phyloP scores from a whole-genome alignment of 1,140 invertebrate genomes.

The Bombyx mori region DNA sequence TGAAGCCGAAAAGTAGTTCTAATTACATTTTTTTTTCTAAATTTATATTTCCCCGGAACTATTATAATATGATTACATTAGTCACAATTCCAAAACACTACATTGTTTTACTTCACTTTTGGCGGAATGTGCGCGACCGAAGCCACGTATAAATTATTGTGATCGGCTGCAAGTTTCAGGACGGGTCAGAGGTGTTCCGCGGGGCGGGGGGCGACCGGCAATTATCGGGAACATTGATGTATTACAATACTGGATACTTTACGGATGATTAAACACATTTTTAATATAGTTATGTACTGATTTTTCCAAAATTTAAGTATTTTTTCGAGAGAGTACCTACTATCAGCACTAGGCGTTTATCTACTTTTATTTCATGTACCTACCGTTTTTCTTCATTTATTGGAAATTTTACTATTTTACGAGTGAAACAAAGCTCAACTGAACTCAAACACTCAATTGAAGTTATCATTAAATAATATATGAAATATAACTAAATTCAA shows the following conservation, averaged over 20 bases:
- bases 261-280: background rate
- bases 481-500: too few species aligned
- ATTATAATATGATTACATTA: too few species aligned
- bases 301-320: background rate
- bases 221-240: conserved; percentile 42
- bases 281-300: background rate
- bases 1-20: too few species aligned
- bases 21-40: too few species aligned
- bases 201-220: conserved; percentile 46
- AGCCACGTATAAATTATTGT: conserved; percentile 53
- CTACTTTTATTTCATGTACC: background rate
- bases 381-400: too few species aligned
- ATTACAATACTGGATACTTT: conserved; percentile 18
- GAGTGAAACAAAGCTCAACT: too few species aligned
- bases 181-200: conserved; percentile 60
- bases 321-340: background rate
- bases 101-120: conserved; percentile 8
- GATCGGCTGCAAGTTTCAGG: conserved; percentile 68
- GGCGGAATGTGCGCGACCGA: conserved; percentile 11
- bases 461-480: too few species aligned
- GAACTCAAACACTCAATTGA: too few species aligned
- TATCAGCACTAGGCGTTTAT: too few species aligned
- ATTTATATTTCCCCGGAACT: too few species aligned
- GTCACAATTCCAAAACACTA: too few species aligned
- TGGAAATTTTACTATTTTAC: too few species aligned